Conservation (phyloP, 1,140 invertebrate genomes). For the Lordiphosa stackelbergi region DNA sequence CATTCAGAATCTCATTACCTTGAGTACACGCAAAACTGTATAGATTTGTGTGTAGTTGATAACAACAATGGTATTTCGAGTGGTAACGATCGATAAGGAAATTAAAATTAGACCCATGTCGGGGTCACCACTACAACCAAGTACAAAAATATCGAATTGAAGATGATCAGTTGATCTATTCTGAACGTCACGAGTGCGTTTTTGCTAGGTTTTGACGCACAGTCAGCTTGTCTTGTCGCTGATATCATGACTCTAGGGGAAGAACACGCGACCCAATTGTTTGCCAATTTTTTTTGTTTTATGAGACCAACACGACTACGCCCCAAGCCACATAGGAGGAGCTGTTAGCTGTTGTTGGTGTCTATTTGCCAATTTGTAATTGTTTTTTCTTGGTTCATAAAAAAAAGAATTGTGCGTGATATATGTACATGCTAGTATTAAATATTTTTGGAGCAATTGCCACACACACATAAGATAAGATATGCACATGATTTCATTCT, state of each 20-base stretch:
- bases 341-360: neutral
- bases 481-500: constrained; percentile 12
- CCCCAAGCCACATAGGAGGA: constrained; percentile 1
- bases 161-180: neutral
- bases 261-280: constrained; percentile 9
- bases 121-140: too few species aligned
- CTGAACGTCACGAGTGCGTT: neutral
- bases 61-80: too few species aligned
- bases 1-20: too few species aligned
- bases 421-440: constrained; percentile 1
- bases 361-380: constrained; percentile 14
- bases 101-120: too few species aligned
- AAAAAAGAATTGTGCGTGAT: constrained; percentile 1
- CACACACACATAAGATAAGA: constrained; percentile 14
- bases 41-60: too few species aligned
- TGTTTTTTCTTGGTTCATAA: constrained; percentile 3
- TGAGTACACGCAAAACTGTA: too few species aligned
- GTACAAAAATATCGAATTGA: too few species aligned
- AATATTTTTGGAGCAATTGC: constrained; percentile 12
- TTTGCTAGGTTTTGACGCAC: neutral
- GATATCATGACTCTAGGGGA: neutral
- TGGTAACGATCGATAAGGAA: too few species aligned
- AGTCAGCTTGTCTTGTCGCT: neutral
- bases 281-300: constrained; percentile 5
- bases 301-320: neutral